Evolutionary conservation across 1,140 invertebrate genomes (phyloP), one percentile per base, ranked within the genome.

Genomic region (Bombus confusus): DNA sequence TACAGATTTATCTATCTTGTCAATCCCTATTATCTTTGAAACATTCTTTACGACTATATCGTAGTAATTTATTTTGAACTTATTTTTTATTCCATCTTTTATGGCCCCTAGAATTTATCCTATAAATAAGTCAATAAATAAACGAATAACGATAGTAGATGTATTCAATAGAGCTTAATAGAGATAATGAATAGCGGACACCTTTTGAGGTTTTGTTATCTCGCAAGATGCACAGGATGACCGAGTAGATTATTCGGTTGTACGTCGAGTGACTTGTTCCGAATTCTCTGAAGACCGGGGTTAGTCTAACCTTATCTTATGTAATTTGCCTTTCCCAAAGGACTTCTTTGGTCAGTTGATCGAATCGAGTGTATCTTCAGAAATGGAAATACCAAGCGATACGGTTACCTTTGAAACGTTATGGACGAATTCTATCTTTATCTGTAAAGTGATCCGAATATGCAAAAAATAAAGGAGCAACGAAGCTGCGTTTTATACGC

Each of bases 381-480:
- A 77, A 47, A 83, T 77, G 81, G 81, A 77, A 77, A 77, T 83
- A 77, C 18, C 34, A 31, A 37, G 31, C 34, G 73, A 57, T 75
- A 47, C 18, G 13, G 41, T 41, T 15, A 69, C 62, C 73, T 83
- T 68, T 77, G 62, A 68, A 57, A 34, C 18, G 43, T 25, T 31
- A 62, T 31, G 47, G 18, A n/a, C 39, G 18, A 10, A 12, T 18
- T 9, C 22, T 62, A n/a, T 13, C 59, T 62, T n/a, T 62, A n/a
- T 62, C 28, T n/a, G 3, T 13, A 13, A 62, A 5, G 28, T 62
- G 59, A n/a, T n/a, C 28, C 28, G 59, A 62, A 62, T 62, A 13
- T 62, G 3, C 9, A 18, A 52, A 52, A 15, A 52, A 52, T n/a
- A n/a, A n/a, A 18, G 13, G 15, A 5, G 47, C 3, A 18, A 47